phyloP scores from a whole-genome alignment of 2,888 invertebrate species.

The Pheosia tremula region DNA sequence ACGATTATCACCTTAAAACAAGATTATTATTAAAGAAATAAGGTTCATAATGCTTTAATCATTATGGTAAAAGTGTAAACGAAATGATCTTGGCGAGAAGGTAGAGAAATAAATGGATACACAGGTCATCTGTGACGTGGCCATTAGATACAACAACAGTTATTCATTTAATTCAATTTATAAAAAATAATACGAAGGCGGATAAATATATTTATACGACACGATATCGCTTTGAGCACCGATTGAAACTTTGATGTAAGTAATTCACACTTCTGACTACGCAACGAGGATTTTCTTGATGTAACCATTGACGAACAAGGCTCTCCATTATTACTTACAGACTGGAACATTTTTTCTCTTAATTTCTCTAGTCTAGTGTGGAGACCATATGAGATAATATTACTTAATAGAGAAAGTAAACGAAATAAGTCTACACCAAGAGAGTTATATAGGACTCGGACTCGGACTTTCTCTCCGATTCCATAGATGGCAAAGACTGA shows the following conservation, averaged over 20 bases:
- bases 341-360: no score
- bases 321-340: no score
- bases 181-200: slow-evolving; percentile 21
- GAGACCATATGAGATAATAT: no score
- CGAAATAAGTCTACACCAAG: no score
- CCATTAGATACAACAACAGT: slow-evolving; percentile 39
- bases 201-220: slow-evolving; percentile 14
- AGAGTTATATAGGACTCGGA: no score
- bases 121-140: slow-evolving; percentile 36
- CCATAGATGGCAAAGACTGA: neutral
- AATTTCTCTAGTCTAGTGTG: no score
- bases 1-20: slow-evolving; percentile 14
- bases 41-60: slow-evolving; percentile 20
- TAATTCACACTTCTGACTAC: no score
- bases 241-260: no score
- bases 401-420: no score
- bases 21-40: slow-evolving; percentile 8
- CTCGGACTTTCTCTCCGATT: no score
- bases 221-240: slow-evolving; percentile 11
- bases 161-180: slow-evolving; percentile 43
- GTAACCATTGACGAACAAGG: no score
- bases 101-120: slow-evolving; percentile 32
- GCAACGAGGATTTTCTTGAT: no score
- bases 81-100: slow-evolving; percentile 21
- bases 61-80: slow-evolving; percentile 7